Evolutionary conservation across 2,797 vertebrate genomes (phyloP).

Genomic region (Coracias cyanogaster): DNA sequence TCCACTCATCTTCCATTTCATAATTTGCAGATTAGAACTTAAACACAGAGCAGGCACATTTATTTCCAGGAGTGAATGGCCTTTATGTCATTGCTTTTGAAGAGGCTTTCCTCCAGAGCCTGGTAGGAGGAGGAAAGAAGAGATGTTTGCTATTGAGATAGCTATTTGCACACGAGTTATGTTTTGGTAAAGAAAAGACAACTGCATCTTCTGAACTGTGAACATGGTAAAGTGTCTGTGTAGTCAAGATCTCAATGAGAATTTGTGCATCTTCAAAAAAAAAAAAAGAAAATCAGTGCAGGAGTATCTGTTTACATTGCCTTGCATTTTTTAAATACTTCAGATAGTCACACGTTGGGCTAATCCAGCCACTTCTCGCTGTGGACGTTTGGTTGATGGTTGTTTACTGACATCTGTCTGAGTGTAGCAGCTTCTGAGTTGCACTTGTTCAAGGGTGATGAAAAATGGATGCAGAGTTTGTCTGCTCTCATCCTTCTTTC

Average conservation of each 20-base stretch:
- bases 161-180: neutral
- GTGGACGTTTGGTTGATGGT: neutral
- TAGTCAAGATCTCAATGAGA: neutral
- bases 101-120: neutral
- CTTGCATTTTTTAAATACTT: neutral
- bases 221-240: neutral
- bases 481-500: neutral
- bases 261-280: neutral
- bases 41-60: neutral
- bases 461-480: neutral
- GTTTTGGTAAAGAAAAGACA: neutral
- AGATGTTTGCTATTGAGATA: neutral
- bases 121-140: neutral
- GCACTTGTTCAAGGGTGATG: neutral
- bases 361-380: neutral
- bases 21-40: neutral
- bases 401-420: neutral
- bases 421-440: neutral
- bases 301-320: neutral
- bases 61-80: neutral
- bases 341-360: neutral
- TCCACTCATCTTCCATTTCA: neutral
- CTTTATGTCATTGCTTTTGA: neutral
- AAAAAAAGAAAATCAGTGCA: rapidly evolving
- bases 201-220: neutral